These are phyloP conservation scores for Erythrocercus mccallii DNA, from an alignment of 2,113 vertebrate genomes.

Conservation along the genomic window DNA sequence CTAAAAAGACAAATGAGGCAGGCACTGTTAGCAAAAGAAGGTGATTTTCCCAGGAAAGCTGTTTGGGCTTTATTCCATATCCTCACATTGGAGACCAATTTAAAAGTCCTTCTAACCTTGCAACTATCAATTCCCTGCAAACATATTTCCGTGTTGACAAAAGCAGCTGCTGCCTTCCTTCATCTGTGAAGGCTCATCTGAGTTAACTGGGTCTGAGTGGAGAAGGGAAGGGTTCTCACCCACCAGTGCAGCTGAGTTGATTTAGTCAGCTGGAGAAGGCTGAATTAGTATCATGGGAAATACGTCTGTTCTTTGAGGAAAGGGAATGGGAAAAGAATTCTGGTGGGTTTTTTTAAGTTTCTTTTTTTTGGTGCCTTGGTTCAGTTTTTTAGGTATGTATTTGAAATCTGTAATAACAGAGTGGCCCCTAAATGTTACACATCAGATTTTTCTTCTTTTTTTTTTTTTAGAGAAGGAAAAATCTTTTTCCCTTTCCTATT, in stretches of 20 bases:
- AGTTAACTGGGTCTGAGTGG: not conserved
- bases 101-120: not conserved
- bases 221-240: not conserved
- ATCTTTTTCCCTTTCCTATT: not conserved
- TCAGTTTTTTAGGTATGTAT: not conserved
- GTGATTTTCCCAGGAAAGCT: not conserved
- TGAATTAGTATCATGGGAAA: not conserved
- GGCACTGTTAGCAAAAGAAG: not conserved
- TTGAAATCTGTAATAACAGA: not conserved
- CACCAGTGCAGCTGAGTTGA: not conserved
- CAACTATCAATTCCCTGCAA: not conserved
- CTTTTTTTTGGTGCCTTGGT: not conserved
- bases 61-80: not conserved
- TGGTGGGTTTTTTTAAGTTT: not conserved
- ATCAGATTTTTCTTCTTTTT: not conserved
- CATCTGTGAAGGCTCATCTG: not conserved
- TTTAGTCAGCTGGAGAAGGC: not conserved
- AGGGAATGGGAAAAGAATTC: not conserved
- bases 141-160: not conserved
- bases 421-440: not conserved
- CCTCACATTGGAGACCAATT: fast-evolving
- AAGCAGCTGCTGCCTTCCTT: not conserved
- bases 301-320: not conserved
- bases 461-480: not conserved
- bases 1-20: not conserved